Conservation (phyloP, 2,113 vertebrate genomes). For the Heterocephalus glaber region DNA sequence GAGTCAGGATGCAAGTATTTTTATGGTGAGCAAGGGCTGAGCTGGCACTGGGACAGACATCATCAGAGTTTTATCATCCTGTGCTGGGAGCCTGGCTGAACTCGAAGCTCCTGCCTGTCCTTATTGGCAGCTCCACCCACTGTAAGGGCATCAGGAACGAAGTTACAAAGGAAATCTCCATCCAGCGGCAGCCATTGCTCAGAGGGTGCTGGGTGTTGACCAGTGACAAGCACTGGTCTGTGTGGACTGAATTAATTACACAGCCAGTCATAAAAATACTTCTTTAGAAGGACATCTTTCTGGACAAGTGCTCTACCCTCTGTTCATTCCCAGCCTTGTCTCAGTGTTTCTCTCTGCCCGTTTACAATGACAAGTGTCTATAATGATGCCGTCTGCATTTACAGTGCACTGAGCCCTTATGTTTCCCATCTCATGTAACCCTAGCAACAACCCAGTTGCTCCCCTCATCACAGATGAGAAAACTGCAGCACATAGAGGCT, state of each 20-base stretch:
- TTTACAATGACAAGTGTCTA: not conserved
- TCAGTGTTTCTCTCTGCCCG: not conserved
- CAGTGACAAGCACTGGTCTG: not conserved
- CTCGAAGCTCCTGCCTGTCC: not conserved
- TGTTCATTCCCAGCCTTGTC: not conserved
- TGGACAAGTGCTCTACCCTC: not conserved
- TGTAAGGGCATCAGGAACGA: not conserved
- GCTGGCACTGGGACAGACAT: not conserved
- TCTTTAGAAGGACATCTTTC: not conserved
- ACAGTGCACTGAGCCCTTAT: not conserved
- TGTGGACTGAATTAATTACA: not conserved
- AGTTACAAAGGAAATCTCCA: not conserved
- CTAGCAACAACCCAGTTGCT: not conserved
- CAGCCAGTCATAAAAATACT: not conserved
- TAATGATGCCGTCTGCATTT: fast-evolving
- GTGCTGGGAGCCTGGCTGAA: not conserved
- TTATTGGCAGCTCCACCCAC: fast-evolving
- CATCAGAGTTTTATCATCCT: not conserved
- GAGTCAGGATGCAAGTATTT: not conserved
- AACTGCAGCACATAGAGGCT: not conserved
- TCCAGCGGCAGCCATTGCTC: no score
- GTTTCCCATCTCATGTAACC: not conserved
- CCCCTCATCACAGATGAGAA: not conserved
- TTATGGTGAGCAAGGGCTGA: not conserved
- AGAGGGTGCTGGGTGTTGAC: not conserved